Percentiles rank a stretch among this genome's conserved stretches.
These are phyloP conservation scores for Glaucidium brasilianum DNA, from an alignment of 2,113 vertebrate genomes.

Conservation along the genomic window DNA sequence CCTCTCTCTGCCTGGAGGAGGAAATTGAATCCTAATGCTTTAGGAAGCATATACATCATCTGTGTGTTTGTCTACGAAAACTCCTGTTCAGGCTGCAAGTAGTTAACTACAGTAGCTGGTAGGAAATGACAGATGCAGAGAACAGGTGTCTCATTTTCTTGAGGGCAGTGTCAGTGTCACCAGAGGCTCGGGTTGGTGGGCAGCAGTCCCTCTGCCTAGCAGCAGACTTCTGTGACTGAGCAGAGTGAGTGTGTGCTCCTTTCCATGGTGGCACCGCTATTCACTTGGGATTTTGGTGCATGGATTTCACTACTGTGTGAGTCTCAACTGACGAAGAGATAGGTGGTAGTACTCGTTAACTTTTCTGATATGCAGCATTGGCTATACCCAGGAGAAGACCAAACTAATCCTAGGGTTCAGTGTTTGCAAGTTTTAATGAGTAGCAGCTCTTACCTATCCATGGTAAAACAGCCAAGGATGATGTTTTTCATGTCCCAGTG, in stretches of 20 bases:
- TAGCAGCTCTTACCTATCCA: neutral
- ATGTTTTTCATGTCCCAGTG: neutral
- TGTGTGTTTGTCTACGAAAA: accelerated
- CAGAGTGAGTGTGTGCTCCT: accelerated
- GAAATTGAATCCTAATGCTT: neutral
- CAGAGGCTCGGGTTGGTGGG: neutral
- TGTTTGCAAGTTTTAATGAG: neutral
- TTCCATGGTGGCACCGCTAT: accelerated
- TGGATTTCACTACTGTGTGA: neutral
- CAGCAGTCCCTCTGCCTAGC: neutral
- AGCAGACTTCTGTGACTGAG: neutral
- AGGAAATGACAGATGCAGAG: neutral
- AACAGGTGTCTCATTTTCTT: neutral
- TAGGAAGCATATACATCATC: neutral
- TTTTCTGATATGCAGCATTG: neutral
- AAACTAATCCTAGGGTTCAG: neutral
- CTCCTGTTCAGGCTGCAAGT: neutral
- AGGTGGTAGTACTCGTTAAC: neutral
- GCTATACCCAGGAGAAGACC: neutral
- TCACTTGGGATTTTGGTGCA: neutral
- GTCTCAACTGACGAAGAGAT: accelerated
- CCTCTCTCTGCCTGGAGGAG: neutral
- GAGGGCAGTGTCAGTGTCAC: neutral
- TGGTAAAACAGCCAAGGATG: neutral
- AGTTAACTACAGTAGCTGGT: neutral